Conservation (phyloP, 1,140 invertebrate species). For the Scylla paramamosain region DNA sequence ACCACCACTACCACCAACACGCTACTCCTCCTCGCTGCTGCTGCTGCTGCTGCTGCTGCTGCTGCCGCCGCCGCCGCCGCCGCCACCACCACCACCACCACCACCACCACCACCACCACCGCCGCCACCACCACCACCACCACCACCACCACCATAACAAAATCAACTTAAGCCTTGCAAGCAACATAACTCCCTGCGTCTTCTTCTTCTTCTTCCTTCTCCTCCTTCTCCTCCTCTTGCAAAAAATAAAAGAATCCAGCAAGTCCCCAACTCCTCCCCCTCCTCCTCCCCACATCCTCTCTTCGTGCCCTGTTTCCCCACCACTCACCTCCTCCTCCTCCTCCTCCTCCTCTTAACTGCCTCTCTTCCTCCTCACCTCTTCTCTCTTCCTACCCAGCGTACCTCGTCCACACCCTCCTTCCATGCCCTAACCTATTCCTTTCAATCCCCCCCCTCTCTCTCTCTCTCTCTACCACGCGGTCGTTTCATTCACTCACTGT, state of each 20-base stretch:
- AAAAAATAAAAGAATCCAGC: not conserved
- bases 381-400: not conserved
- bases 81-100: not conserved
- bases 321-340: not conserved
- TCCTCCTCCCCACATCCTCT: not conserved
- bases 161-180: not conserved
- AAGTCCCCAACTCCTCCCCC: not conserved
- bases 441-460: not conserved
- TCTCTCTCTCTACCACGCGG: too few relatives aligned
- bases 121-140: not conserved
- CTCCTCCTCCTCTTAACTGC: not conserved
- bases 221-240: not conserved
- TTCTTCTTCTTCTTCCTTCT: not conserved
- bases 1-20: not conserved
- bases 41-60: too few relatives aligned
- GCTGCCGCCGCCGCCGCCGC: too few relatives aligned
- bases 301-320: not conserved
- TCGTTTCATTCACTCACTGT: not conserved
- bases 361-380: not conserved
- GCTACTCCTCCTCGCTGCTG: not conserved
- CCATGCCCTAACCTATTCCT: not conserved
- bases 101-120: not conserved
- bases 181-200: not conserved
- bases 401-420: not conserved
- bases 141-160: not conserved